Conservation (phyloP, 2,888 invertebrate species). For the Zygaena filipendulae region DNA sequence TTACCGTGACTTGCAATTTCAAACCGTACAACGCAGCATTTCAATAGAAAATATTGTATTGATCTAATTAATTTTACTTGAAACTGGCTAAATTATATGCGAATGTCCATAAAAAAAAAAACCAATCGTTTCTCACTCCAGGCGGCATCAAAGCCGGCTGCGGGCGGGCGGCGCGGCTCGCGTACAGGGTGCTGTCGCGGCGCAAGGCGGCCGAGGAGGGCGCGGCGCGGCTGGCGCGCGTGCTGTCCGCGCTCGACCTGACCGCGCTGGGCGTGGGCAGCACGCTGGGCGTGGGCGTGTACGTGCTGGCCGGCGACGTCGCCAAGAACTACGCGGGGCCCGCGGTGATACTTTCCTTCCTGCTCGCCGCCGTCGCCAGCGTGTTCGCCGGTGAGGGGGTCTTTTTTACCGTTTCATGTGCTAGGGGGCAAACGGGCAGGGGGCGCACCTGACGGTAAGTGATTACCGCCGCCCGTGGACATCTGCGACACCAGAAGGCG, state of each 20-base stretch:
- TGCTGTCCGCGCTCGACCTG: conserved; percentile 83
- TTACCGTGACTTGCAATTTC: too few species aligned
- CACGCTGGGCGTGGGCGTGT: conserved; percentile 90
- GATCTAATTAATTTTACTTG: too few species aligned
- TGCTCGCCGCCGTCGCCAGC: conserved; percentile 92
- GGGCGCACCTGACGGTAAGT: too few species aligned
- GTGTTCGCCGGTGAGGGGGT: conserved; percentile 79
- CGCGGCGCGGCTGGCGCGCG: conserved; percentile 71
- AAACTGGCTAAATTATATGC: too few species aligned
- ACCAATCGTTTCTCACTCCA: conserved; percentile 20
- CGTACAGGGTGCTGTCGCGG: conserved; percentile 47
- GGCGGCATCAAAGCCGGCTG: conserved; percentile 53
- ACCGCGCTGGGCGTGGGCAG: conserved; percentile 86
- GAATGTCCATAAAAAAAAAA: too few species aligned
- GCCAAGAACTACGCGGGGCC: conserved; percentile 86
- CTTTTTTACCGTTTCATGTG: too few species aligned
- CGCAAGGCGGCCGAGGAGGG: conserved; percentile 60
- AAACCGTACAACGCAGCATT: too few species aligned
- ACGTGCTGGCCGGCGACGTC: conserved; percentile 88
- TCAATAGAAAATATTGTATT: too few species aligned
- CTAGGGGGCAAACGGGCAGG: too few species aligned
- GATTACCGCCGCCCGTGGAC: too few species aligned
- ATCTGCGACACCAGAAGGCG: too few species aligned
- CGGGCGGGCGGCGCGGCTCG: conserved; percentile 31
- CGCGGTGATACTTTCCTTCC: conserved; percentile 85